Evolutionary conservation across 2,113 vertebrate species (phyloP).

Genomic region (Sarotherodon lohbergeri): DNA sequence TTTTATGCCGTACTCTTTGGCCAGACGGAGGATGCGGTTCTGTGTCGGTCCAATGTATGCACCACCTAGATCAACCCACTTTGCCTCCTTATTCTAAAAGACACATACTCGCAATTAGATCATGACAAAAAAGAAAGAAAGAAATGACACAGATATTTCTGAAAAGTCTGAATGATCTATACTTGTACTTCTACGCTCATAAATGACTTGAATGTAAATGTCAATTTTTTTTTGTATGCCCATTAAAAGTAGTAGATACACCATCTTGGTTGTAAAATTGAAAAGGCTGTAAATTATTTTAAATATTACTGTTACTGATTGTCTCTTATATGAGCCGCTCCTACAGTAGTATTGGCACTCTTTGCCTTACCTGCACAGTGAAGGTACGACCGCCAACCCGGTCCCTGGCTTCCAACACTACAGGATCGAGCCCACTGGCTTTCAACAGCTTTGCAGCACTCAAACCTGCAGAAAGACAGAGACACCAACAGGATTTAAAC

Average conservation of each 20-base stretch:
- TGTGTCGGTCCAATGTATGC: constrained; percentile 95
- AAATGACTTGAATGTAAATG: background rate
- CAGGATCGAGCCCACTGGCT: constrained; percentile 82
- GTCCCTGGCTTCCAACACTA: constrained; percentile 89
- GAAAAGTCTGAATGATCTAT: background rate
- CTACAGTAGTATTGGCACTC: background rate
- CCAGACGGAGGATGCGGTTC: constrained; percentile 87
- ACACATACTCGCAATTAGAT: background rate
- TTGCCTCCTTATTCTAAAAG: constrained; percentile 86
- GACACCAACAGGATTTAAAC: background rate
- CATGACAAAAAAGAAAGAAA: background rate
- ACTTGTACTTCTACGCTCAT: background rate
- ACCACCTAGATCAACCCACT: constrained; percentile 95
- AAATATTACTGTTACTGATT: background rate
- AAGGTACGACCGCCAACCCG: constrained; percentile 94
- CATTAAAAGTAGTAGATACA: background rate
- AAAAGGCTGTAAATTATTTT: no score
- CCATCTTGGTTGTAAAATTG: background rate
- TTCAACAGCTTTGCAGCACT: constrained; percentile 89
- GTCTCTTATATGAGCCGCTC: background rate
- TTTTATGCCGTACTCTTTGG: constrained; percentile 86
- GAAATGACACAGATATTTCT: background rate
- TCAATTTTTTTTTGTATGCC: background rate
- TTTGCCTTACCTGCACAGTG: constrained; percentile 80
- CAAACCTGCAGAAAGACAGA: constrained; percentile 74